A percentile compares a stretch with the other conserved stretches of the same genome.
Conservation (phyloP, 2,113 vertebrate genomes). For the Nycticryphes semicollaris region DNA sequence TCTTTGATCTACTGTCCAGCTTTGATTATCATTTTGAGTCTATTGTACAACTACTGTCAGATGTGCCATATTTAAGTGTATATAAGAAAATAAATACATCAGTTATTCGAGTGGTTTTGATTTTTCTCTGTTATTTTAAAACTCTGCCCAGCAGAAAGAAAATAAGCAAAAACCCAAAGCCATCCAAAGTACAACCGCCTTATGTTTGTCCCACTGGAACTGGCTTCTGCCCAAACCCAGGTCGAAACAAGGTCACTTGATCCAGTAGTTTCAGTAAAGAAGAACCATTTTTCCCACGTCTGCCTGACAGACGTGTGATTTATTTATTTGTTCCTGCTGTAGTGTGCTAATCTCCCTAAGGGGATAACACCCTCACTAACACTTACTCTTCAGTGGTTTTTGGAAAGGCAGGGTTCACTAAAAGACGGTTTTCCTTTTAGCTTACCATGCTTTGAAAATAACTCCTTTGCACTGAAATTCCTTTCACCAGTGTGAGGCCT, state of each 20-base stretch:
- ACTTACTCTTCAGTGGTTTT: background rate
- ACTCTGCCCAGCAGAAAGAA: background rate
- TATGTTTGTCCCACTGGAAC: background rate
- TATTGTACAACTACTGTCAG: slow-evolving; percentile 69
- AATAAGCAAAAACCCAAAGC: background rate
- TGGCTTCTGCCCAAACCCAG: background rate
- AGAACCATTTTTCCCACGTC: background rate
- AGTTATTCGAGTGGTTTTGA: slow-evolving; percentile 43
- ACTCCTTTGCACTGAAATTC: background rate
- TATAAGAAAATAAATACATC: slow-evolving; percentile 78
- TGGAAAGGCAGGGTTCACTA: background rate
- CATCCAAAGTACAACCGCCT: background rate
- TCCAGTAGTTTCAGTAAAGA: background rate
- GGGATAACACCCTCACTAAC: background rate
- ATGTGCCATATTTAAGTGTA: slow-evolving; percentile 79
- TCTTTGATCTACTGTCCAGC: slow-evolving; percentile 70
- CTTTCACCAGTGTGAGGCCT: background rate
- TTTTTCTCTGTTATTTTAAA: slow-evolving; percentile 3
- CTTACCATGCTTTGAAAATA: background rate
- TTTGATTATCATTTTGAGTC: slow-evolving; percentile 61
- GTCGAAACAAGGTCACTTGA: background rate
- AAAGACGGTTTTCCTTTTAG: background rate
- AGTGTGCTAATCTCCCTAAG: background rate
- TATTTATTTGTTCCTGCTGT: slow-evolving; percentile 23
- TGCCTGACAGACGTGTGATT: background rate